Percentiles rank a stretch among this genome's conserved stretches.
phyloP scores from a whole-genome alignment of 2,888 invertebrate species.

The Elegia similella region DNA sequence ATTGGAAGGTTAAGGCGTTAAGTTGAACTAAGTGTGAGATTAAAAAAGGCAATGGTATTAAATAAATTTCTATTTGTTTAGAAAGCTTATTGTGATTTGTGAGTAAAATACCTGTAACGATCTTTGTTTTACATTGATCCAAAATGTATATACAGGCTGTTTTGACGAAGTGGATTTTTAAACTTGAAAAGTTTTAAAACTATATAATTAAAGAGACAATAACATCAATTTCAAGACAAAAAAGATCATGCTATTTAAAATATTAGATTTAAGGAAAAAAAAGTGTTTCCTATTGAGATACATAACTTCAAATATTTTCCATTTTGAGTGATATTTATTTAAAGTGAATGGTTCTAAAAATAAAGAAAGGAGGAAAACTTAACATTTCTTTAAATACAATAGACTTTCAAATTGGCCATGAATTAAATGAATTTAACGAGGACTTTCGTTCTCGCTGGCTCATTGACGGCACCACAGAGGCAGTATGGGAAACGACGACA shows the following conservation, averaged over 20 bases:
- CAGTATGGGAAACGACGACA: slow-evolving; percentile 45
- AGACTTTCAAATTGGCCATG: slow-evolving; percentile 1
- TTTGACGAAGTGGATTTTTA: no score
- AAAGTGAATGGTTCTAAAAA: not conserved
- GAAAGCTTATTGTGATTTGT: not conserved
- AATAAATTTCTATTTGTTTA: not conserved
- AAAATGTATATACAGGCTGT: no score
- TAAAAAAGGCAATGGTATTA: not conserved
- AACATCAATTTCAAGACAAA: no score
- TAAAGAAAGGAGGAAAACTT: not conserved
- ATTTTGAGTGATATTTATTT: not conserved
- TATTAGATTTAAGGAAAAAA: no score
- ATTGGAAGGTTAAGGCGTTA: not conserved
- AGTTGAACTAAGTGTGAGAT: not conserved
- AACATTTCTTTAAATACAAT: not conserved
- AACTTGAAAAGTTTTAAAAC: no score
- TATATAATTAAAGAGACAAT: no score
- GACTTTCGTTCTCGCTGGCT: slow-evolving; percentile 51
- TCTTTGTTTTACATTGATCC: no score
- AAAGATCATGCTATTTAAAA: no score
- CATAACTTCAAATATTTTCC: no score
- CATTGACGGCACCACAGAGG: slow-evolving; percentile 17
- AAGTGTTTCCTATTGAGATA: no score
- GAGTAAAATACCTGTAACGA: no score
- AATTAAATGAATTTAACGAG: not conserved